Evolutionary conservation across 2,797 vertebrate genomes (phyloP).

Genomic region (Stomatorhinus walkeri): DNA sequence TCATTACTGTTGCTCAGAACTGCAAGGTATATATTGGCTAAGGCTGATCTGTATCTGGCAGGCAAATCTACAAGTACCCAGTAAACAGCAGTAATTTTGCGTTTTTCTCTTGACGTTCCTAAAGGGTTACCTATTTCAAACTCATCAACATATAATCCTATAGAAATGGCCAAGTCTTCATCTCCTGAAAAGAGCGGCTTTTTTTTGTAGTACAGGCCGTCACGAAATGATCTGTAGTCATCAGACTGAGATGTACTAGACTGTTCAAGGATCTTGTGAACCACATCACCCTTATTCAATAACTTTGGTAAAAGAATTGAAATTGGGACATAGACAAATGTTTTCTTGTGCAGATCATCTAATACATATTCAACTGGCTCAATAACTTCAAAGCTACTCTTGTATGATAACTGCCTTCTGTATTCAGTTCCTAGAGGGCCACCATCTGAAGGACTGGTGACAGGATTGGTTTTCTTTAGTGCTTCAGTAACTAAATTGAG

Average conservation of each 20-base stretch:
- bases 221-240: neutral
- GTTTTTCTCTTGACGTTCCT: neutral
- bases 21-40: neutral
- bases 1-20: neutral
- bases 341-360: neutral
- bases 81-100: neutral
- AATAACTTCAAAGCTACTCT: neutral
- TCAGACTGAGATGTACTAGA: neutral
- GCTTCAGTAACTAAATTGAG: neutral
- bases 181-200: neutral
- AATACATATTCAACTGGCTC: slow-evolving; percentile 14
- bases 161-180: neutral
- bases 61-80: neutral
- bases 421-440: neutral
- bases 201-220: neutral
- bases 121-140: neutral
- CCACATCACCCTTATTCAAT: neutral
- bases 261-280: neutral
- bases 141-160: neutral
- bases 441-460: neutral
- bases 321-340: slow-evolving; percentile 5
- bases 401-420: neutral
- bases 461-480: neutral
- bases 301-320: neutral
- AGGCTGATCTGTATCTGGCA: neutral